Conservation (phyloP, 1,140 invertebrate species). For the Melitaea cinxia region DNA sequence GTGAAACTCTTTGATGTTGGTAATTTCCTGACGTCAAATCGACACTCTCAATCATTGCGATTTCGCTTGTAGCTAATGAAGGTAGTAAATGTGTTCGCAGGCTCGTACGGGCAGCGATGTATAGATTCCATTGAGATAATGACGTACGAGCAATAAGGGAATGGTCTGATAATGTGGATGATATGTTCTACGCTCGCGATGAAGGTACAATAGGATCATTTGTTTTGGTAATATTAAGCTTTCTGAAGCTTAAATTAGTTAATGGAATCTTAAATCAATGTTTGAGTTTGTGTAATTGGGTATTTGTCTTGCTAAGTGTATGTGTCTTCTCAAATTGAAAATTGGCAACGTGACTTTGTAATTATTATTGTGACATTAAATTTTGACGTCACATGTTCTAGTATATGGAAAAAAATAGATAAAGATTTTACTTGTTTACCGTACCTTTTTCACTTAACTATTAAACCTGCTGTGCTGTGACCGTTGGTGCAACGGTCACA, state of each 20-base stretch:
- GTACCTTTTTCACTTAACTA: too few species aligned
- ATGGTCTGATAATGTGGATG: conserved; percentile 26
- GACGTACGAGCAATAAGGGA: conserved; percentile 37
- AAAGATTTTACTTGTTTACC: too few species aligned
- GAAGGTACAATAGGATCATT: neutral
- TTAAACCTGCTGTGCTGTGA: too few species aligned
- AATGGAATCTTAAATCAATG: too few species aligned
- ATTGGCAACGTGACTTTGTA: too few species aligned
- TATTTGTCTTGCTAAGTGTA: too few species aligned
- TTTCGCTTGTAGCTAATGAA: conserved; percentile 45
- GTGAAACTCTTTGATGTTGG: conserved; percentile 29
- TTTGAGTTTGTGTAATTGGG: too few species aligned
- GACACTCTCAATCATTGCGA: conserved; percentile 23
- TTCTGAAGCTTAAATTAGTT: neutral
- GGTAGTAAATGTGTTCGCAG: conserved; percentile 38
- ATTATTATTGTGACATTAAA: too few species aligned
- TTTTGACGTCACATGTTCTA: too few species aligned
- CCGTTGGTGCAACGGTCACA: too few species aligned
- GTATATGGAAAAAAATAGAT: too few species aligned
- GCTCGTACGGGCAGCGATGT: conserved; percentile 47
- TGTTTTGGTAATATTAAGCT: neutral
- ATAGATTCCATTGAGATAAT: conserved; percentile 46
- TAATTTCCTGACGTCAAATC: conserved; percentile 40
- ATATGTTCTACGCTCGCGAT: conserved; percentile 15
- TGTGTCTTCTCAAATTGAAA: too few species aligned